phyloP scores from a whole-genome alignment of 2,797 vertebrate species.

The Phaenicophaeus curvirostris region DNA sequence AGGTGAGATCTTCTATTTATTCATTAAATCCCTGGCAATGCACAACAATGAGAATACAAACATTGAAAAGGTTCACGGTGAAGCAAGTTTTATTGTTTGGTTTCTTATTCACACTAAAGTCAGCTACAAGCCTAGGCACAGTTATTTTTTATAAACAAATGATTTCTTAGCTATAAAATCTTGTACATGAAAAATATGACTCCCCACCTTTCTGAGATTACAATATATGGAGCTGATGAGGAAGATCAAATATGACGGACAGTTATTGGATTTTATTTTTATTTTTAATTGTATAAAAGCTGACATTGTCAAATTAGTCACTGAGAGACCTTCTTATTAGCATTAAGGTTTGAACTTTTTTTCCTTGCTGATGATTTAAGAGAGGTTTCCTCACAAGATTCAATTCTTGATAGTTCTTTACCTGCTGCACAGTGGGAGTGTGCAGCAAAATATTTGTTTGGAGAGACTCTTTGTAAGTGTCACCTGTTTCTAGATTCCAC shows the following conservation, averaged over 20 bases:
- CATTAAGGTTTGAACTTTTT: background rate
- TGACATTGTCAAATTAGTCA: background rate
- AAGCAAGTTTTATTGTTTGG: background rate
- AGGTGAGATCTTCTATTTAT: background rate
- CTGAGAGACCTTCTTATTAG: background rate
- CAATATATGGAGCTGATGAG: background rate
- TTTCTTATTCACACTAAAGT: background rate
- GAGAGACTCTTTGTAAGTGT: background rate
- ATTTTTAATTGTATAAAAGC: background rate
- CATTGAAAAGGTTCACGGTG: background rate
- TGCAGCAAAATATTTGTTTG: rapidly evolving
- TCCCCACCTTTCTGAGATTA: background rate
- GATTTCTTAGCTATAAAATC: background rate
- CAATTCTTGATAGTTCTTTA: background rate
- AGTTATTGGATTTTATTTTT: background rate
- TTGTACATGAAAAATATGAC: background rate
- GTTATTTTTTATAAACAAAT: background rate
- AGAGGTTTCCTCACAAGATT: background rate
- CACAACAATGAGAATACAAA: background rate
- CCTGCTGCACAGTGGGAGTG: background rate
- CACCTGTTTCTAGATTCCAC: background rate
- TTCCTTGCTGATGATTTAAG: background rate
- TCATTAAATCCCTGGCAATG: background rate
- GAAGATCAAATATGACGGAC: background rate
- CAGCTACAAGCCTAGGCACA: background rate